These are phyloP conservation scores for Caenorhabditis macrosperma DNA, from an alignment of 2,888 invertebrate species.

Conservation along the genomic window DNA sequence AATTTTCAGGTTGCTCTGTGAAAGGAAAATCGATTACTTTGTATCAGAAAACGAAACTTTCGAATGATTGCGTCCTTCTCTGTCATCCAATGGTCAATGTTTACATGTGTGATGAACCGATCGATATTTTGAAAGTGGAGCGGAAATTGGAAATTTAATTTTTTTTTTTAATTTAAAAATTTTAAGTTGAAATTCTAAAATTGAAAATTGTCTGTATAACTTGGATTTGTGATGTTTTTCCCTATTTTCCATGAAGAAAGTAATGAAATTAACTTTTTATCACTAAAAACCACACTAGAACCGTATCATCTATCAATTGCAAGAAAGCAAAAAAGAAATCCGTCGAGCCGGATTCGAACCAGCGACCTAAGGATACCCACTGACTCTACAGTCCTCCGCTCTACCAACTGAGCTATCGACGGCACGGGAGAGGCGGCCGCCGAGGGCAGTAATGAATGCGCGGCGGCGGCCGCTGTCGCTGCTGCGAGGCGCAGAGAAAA, in stretches of 20 bases:
- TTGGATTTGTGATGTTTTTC: too few species aligned
- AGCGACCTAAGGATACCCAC: slow-evolving; percentile 71
- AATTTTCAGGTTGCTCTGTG: not conserved
- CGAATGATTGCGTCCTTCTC: not conserved
- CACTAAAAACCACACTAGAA: too few species aligned
- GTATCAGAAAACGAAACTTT: not conserved
- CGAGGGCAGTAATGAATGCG: not conserved
- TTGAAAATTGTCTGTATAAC: not conserved
- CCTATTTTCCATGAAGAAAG: too few species aligned
- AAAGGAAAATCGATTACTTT: not conserved
- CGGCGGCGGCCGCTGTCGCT: too few species aligned
- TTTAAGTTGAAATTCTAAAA: too few species aligned
- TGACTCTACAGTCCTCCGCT: slow-evolving; percentile 69
- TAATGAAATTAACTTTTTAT: too few species aligned
- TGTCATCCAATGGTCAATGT: not conserved
- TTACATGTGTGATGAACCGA: not conserved
- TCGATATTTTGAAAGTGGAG: not conserved
- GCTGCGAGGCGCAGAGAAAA: too few species aligned
- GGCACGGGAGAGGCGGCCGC: slow-evolving; percentile 33
- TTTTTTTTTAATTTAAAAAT: too few species aligned
- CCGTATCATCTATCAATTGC: too few species aligned
- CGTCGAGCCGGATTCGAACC: slow-evolving; percentile 72
- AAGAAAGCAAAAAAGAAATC: slow-evolving; percentile 38
- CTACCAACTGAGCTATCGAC: slow-evolving; percentile 72
- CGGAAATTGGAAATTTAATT: too few species aligned